A percentile compares a stretch with the other conserved stretches of the same genome.
Conservation (phyloP, 2,113 vertebrate species). For the Phalacrocorax brasilianus region DNA sequence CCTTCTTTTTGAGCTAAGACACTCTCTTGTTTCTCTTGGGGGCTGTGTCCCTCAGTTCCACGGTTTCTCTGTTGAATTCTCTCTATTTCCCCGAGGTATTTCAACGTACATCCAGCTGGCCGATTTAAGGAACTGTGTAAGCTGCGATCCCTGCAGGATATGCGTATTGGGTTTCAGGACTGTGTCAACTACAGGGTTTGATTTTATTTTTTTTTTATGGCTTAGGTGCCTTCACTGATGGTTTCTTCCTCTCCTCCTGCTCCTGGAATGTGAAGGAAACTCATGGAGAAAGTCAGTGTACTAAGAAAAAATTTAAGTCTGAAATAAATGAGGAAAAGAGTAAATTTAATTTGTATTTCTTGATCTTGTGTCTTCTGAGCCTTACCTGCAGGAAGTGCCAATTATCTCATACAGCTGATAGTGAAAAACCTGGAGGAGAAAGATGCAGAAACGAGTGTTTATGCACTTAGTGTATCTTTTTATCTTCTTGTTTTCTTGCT, state of each 20-base stretch:
- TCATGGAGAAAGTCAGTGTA: not conserved
- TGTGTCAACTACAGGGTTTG: fast-evolving
- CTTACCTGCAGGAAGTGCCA: not conserved
- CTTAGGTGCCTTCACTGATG: not conserved
- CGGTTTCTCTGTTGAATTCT: not conserved
- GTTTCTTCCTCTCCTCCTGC: not conserved
- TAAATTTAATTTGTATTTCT: not conserved
- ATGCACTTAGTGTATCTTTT: not conserved
- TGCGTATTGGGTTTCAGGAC: not conserved
- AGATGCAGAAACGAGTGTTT: not conserved
- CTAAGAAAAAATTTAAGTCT: not conserved
- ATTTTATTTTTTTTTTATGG: not conserved
- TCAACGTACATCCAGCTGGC: not conserved
- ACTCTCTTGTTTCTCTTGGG: not conserved
- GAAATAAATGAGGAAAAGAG: not conserved
- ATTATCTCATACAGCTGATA: not conserved
- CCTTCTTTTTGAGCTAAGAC: not conserved
- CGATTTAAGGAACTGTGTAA: not conserved
- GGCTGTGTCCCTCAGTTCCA: not conserved
- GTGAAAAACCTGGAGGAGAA: not conserved
- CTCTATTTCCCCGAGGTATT: not conserved
- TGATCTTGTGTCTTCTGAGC: not conserved
- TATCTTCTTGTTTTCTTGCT: not conserved
- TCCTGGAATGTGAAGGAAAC: not conserved
- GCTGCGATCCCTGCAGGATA: not conserved